Evolutionary conservation across 2,797 vertebrate species (phyloP), one percentile per base, ranked within the genome.

Genomic region (Typhlichthys eigenmanni): DNA sequence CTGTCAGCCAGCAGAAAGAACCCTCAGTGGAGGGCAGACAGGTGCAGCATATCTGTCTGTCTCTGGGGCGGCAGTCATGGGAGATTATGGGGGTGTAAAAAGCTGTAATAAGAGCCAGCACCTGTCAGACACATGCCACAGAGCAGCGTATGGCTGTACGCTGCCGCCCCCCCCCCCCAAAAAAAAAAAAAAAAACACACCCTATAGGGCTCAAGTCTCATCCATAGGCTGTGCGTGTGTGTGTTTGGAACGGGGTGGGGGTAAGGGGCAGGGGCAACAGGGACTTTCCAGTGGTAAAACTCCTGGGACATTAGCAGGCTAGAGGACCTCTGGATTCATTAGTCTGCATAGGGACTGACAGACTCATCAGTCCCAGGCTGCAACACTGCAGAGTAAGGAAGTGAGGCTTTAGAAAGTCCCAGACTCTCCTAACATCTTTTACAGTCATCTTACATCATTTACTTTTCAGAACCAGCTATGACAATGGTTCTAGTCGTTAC

Each of bases 101-200:
- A 68, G 69, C 77, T 73, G 88, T 84, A 91, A 90, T 64, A 78
- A 19, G 81, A 91, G 78, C 86, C 83, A 80, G 72, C 90, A 92
- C 90, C 91, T 91, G 91, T 90, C 85, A 81, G 73, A 64, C 73
- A 61, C 75, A 78, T 62, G 71, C 77, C 80, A 77, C 75, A 78
- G 62, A 82, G 64, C 71, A 47, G 71, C 70, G 16, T 66, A 58
- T 64, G 12, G 55, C 60, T 47, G 64, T 60, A 69, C 65, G 64
- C 68, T 68, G 69, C 52, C 54, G 13, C 6, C 13, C 38, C 14
- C 9, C n/a, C 4, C n/a, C 32, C n/a, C 54, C 54, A n/a, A n/a
- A n/a, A 14, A n/a, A 34, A 56, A 56, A 13, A 24, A 55, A 4
- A 32, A 29, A 14, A 56, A 38, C 13, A 10, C 32, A 14, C 62